Conservation (phyloP, 2,113 vertebrate species). For the Phalacrocorax brasilianus region DNA sequence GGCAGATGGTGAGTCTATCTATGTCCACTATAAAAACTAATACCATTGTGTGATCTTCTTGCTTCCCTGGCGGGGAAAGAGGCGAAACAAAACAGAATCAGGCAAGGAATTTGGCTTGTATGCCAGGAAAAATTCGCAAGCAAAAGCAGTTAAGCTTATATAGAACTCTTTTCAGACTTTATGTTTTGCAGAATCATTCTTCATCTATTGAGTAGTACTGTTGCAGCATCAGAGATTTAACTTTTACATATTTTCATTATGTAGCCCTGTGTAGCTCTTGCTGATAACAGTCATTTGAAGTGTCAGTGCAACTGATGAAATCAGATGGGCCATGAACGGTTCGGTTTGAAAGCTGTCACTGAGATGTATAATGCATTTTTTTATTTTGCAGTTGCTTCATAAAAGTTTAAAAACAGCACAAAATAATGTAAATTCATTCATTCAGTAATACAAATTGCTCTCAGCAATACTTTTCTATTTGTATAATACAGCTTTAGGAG, state of each 20-base stretch:
- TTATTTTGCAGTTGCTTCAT: not conserved
- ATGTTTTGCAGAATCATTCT: conserved; percentile 4
- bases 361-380: not conserved
- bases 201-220: conserved; percentile 2
- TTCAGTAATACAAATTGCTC: not conserved
- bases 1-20: not conserved
- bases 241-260: conserved; percentile 40
- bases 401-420: not conserved
- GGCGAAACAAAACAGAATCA: not conserved
- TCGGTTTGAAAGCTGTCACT: conserved; percentile 26
- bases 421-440: not conserved
- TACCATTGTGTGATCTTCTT: not conserved
- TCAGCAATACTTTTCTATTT: not conserved
- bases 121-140: not conserved
- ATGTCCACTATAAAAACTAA: not conserved
- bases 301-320: conserved; percentile 41
- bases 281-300: conserved; percentile 39
- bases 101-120: not conserved
- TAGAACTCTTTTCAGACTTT: conserved; percentile 7
- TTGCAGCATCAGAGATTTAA: conserved; percentile 3
- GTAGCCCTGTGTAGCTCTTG: not conserved
- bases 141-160: conserved; percentile 10
- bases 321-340: conserved; percentile 29
- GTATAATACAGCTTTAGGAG: not conserved
- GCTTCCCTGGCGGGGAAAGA: not conserved